phyloP scores from a whole-genome alignment of 2,888 invertebrate genomes.

The Eupelmus urozonus region DNA sequence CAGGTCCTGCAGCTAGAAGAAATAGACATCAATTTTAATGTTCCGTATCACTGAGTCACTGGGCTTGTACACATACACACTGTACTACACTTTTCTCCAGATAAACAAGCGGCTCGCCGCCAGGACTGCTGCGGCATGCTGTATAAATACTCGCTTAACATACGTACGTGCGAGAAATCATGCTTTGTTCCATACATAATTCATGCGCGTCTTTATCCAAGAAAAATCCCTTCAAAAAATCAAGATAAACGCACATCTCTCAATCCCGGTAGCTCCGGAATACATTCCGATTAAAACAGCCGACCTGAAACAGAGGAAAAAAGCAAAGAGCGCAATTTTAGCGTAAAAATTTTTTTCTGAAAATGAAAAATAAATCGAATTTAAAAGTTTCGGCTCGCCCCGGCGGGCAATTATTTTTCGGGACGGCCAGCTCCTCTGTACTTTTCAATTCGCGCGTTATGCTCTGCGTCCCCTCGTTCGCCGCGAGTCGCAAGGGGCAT shows the following conservation, averaged over 20 bases:
- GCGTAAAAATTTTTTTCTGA: slow-evolving; percentile 1
- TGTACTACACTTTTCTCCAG: slow-evolving; percentile 18
- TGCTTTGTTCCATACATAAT: slow-evolving; percentile 52
- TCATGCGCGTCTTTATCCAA: slow-evolving; percentile 17
- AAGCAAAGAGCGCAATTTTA: neutral
- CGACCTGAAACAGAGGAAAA: slow-evolving; percentile 42
- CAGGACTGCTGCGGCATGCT: neutral
- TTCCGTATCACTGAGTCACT: slow-evolving; percentile 27
- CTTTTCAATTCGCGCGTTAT: slow-evolving; percentile 57
- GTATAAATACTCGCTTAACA: slow-evolving; percentile 49
- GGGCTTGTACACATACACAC: slow-evolving; percentile 28
- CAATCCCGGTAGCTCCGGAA: slow-evolving; percentile 21
- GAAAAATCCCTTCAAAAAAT: slow-evolving; percentile 13
- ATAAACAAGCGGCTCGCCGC: neutral
- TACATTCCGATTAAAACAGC: slow-evolving; percentile 34
- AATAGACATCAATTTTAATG: slow-evolving; percentile 47
- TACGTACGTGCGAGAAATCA: slow-evolving; percentile 31
- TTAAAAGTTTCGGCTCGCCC: slow-evolving; percentile 51
- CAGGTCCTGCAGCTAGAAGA: slow-evolving; percentile 4
- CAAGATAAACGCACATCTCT: slow-evolving; percentile 44
- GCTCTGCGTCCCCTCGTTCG: slow-evolving; percentile 26
- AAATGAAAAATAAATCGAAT: slow-evolving; percentile 58
- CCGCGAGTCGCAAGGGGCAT: slow-evolving; percentile 39
- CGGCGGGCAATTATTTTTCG: slow-evolving; percentile 46
- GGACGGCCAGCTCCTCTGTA: neutral